Evolutionary conservation across 2,888 invertebrate genomes (phyloP).

Genomic region (Marasmarcha lunaedactyla): DNA sequence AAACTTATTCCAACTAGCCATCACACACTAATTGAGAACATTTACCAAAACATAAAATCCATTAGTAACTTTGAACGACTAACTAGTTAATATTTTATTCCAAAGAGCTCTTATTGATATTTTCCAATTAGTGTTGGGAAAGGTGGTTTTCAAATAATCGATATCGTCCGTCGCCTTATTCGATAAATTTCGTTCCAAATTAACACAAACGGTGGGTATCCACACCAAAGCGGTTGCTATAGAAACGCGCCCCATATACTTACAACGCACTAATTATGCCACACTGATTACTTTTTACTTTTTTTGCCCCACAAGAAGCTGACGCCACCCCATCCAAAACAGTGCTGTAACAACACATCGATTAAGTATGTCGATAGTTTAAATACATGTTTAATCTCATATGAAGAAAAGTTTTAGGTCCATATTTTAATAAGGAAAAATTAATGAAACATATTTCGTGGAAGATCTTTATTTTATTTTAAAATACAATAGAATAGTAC

Average conservation of each 20-base stretch:
- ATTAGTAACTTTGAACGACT: too few relatives aligned
- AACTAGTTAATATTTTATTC: too few relatives aligned
- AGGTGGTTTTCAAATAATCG: constrained; percentile 27
- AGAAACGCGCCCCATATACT: constrained; percentile 67
- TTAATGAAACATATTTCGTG: too few relatives aligned
- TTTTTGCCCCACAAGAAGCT: constrained; percentile 64
- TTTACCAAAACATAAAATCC: too few relatives aligned
- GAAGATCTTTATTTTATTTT: too few relatives aligned
- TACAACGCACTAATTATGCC: constrained; percentile 69
- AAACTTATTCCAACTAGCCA: too few relatives aligned
- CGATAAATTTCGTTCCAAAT: constrained; percentile 65
- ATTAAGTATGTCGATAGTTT: constrained; percentile 9
- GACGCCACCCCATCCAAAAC: constrained; percentile 52
- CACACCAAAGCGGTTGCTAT: constrained; percentile 55
- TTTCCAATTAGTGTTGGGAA: background rate
- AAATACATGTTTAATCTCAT: too few relatives aligned
- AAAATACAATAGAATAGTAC: too few relatives aligned
- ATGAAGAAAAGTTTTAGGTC: too few relatives aligned
- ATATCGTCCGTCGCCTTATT: constrained; percentile 53
- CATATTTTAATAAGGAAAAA: too few relatives aligned
- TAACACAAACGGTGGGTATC: constrained; percentile 61
- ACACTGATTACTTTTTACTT: constrained; percentile 70
- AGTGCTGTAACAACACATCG: constrained; percentile 10
- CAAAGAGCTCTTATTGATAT: background rate
- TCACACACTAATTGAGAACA: too few relatives aligned